Conservation (phyloP, 2,113 vertebrate genomes). For the Morphnarchus princeps region DNA sequence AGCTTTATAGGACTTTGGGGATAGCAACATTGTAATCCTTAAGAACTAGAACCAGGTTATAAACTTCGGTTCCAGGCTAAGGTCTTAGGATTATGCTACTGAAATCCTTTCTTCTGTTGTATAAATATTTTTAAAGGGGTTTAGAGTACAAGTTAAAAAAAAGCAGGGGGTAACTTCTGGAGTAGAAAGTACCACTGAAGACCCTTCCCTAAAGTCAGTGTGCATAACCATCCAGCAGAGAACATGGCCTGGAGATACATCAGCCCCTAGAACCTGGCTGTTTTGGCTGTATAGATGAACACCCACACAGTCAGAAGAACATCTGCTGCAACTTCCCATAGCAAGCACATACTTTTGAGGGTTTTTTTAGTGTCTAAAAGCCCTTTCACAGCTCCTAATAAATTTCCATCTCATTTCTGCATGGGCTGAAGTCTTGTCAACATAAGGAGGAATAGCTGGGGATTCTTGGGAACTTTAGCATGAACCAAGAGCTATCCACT, state of each 20-base stretch:
- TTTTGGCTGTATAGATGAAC: neutral
- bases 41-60: neutral
- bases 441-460: neutral
- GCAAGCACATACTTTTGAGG: neutral
- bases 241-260: neutral
- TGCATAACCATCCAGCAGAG: neutral
- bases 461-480: neutral
- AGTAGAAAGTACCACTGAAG: neutral
- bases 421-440: neutral
- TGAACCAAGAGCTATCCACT: neutral
- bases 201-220: neutral
- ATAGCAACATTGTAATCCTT: neutral
- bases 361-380: neutral
- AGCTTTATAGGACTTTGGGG: neutral
- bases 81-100: neutral
- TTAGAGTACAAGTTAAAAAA: neutral
- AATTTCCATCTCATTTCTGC: neutral
- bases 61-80: neutral
- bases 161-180: neutral
- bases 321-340: neutral
- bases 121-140: no score
- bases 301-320: neutral
- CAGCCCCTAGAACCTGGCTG: neutral
- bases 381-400: neutral
- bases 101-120: neutral